A percentile compares a stretch with the other conserved stretches of the same genome.
These are phyloP conservation scores for Parazoanthus atlanticus DNA, from an alignment of 92 coral and sea anemone genomes.

Conservation along the genomic window DNA sequence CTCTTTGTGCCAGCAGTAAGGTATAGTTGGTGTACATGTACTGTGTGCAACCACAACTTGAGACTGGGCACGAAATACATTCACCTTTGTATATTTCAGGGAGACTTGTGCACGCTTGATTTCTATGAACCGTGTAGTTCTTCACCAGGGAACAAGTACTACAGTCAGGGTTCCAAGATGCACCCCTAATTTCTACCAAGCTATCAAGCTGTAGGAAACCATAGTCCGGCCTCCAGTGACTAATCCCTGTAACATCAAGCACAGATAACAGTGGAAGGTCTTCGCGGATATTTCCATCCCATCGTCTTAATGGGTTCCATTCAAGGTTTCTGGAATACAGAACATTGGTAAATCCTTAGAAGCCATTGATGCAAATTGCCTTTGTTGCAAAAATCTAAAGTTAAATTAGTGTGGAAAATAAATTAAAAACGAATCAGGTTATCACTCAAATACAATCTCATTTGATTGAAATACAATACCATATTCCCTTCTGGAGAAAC, in stretches of 20 bases:
- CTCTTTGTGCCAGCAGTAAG: constrained; percentile 10
- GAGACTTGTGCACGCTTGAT: not conserved
- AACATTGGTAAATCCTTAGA: not conserved
- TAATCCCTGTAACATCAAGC: constrained; percentile 33
- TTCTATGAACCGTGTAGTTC: not conserved
- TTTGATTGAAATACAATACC: no score
- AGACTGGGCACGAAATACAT: not conserved
- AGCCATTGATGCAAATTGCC: no score
- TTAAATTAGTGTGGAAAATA: no score
- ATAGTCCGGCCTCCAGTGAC: constrained; percentile 30
- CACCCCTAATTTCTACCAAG: constrained; percentile 27
- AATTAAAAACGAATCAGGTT: no score
- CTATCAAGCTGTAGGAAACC: not conserved
- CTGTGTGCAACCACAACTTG: constrained; percentile 11
- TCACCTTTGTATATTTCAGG: not conserved
- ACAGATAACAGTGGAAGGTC: constrained; percentile 19
- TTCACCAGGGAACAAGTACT: constrained; percentile 1
- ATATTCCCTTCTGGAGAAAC: no score
- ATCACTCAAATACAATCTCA: no score
- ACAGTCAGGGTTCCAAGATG: constrained; percentile 33
- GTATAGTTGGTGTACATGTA: constrained; percentile 11
- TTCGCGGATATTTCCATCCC: constrained; percentile 31
- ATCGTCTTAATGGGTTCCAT: constrained; percentile 38
- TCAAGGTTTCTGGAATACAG: constrained; percentile 35
- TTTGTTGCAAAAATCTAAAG: no score